Evolutionary conservation across 2,113 vertebrate species (phyloP).

Genomic region (Xerus inauris): DNA sequence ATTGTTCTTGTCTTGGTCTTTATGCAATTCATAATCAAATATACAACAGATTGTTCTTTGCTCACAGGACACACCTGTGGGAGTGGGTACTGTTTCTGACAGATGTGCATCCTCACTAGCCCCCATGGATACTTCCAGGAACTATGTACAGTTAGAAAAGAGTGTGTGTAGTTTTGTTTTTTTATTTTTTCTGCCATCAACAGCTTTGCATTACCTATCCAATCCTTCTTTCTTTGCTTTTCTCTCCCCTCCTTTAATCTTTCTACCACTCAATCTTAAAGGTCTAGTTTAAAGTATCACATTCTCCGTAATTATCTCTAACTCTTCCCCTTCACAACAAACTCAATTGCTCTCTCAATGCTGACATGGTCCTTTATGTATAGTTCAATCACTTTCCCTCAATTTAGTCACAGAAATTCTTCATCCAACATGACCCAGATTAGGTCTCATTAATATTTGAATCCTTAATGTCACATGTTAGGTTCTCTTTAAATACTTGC

Average conservation of each 20-base stretch:
- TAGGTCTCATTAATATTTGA: not conserved
- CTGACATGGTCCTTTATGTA: not conserved
- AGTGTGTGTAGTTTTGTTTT: not conserved
- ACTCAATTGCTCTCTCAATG: not conserved
- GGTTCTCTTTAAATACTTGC: not conserved
- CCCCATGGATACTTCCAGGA: not conserved
- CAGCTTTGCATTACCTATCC: not conserved
- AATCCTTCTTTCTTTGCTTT: not conserved
- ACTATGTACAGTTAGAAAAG: not conserved
- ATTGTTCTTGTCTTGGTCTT: not conserved
- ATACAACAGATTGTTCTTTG: not conserved
- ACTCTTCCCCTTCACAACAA: not conserved
- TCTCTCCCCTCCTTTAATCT: not conserved
- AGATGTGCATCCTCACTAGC: not conserved
- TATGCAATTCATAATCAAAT: not conserved
- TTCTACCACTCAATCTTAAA: not conserved
- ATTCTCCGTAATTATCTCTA: not conserved
- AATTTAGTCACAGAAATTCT: not conserved
- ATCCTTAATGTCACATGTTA: not conserved
- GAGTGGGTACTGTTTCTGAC: not conserved
- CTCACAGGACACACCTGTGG: not conserved
- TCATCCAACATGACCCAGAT: not conserved
- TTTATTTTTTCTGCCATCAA: not conserved
- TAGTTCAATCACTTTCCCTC: not conserved
- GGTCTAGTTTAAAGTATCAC: not conserved